Percentiles rank a stretch among this genome's conserved stretches.
phyloP scores from a whole-genome alignment of 2,888 invertebrate species.

The Diadegma fenestrale region DNA sequence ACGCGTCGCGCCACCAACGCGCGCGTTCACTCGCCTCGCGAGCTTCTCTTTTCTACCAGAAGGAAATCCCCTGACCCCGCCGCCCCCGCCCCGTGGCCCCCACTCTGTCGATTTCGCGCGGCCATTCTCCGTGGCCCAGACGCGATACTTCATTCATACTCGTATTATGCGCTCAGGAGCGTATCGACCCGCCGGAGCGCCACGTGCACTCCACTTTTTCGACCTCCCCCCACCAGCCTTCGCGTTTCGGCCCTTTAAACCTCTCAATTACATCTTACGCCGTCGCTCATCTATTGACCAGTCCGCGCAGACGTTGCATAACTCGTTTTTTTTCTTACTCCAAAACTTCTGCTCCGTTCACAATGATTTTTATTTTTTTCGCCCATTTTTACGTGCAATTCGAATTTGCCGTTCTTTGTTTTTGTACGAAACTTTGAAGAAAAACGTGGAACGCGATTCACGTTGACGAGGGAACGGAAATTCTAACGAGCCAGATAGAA shows the following conservation, averaged over 20 bases:
- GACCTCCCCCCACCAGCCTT: not conserved
- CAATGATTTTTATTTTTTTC: not conserved
- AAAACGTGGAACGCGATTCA: not conserved
- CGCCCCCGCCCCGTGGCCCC: not conserved
- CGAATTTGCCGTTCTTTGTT: not conserved
- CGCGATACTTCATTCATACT: constrained; percentile 84
- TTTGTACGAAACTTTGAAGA: not conserved
- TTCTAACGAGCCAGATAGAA: not conserved
- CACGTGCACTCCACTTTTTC: constrained; percentile 50
- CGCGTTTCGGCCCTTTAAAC: constrained; percentile 16
- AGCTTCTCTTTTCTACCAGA: not conserved
- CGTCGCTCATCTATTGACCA: not conserved
- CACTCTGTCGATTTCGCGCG: constrained; percentile 56
- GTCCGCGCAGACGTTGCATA: not conserved
- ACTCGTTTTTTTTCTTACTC: not conserved
- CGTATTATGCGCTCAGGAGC: constrained; percentile 81
- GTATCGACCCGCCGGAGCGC: constrained; percentile 67
- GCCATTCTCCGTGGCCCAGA: constrained; percentile 79
- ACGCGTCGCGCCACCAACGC: constrained; percentile 40
- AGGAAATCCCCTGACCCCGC: not conserved
- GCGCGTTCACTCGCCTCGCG: constrained; percentile 38
- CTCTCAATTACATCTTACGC: constrained; percentile 31
- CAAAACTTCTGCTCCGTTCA: too few species aligned
- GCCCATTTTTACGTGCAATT: not conserved
- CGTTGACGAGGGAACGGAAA: not conserved